Conservation (phyloP, 2,797 vertebrate genomes). For the Triplophysa yarkandensis region DNA sequence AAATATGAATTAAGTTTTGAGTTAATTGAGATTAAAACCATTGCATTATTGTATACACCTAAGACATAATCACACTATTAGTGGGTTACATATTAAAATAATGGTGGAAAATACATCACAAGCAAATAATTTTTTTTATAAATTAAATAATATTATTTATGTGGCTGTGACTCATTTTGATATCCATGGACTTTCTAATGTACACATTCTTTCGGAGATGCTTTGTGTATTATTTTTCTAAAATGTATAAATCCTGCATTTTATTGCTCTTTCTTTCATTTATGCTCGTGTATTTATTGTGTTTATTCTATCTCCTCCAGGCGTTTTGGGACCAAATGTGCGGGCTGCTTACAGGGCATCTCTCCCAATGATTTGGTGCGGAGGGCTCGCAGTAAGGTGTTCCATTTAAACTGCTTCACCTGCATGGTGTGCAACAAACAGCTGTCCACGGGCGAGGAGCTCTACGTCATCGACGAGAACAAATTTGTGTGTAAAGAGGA, state of each 20-base stretch:
- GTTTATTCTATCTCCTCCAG: constrained; percentile 63
- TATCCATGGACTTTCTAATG: too few relatives aligned
- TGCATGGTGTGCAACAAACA: constrained; percentile 98
- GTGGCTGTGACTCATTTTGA: too few relatives aligned
- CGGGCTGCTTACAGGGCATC: constrained; percentile 92
- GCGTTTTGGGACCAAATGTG: constrained; percentile 94
- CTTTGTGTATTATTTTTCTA: constrained; percentile 1
- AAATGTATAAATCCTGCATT: background rate
- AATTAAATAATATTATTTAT: too few relatives aligned
- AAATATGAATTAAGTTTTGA: constrained; percentile 30
- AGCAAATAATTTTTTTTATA: too few relatives aligned
- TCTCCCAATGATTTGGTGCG: constrained; percentile 93
- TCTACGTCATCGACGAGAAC: constrained; percentile 96
- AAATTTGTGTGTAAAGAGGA: constrained; percentile 98
- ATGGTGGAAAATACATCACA: too few relatives aligned
- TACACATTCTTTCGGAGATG: constrained; percentile 4
- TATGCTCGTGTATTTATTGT: too few relatives aligned
- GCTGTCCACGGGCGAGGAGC: constrained; percentile 95
- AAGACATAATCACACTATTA: too few relatives aligned
- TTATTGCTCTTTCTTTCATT: background rate
- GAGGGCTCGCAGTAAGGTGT: constrained; percentile 92
- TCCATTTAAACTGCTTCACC: constrained; percentile 97
- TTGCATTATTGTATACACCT: too few relatives aligned
- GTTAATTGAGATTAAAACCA: too few relatives aligned
- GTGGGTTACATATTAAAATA: too few relatives aligned